Evolutionary conservation across 2,888 invertebrate genomes (phyloP), one percentile per base, ranked within the genome.

Genomic region (Ophion costatus): DNA sequence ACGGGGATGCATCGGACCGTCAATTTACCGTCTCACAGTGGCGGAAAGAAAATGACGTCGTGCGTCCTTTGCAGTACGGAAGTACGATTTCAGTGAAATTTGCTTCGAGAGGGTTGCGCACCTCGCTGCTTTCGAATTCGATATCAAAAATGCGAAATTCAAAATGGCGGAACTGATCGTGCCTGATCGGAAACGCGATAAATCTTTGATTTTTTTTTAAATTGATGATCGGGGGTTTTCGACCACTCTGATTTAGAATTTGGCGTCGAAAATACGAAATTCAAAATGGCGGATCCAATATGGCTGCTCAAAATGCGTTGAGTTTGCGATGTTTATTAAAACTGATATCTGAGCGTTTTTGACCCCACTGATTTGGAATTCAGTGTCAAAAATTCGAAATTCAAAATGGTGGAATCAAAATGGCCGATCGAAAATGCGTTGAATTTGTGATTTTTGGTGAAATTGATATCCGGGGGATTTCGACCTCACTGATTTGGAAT

Each of bases 391-490:
- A 38, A 20, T 11, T 6, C 24, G 11, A 14, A 29, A 42, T 45
- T 45, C 45, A 42, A 67, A 67, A 67, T 67, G 42, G 42, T 45
- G 67, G 45, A 67, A 10, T 4, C 20, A 6, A 20, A 2, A 7
- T 2, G 7, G 4, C 38, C 0, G 9, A 9, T 38, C 5, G 17
- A 22, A 51, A 51, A 24, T 3, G 7, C 5, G 20, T 51, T 42
- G 24, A 38, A 17, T 20, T n/a, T 64, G 38, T n/a, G 10, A 61
- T 38, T 59, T 61, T 70, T 6, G n/a, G 10, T 7, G 45, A 70
- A 81, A 71, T 66, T 33, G 24, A 51, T 76, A 24, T 51, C n/a
- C 11, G n/a, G 20, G 33, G 42, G 24, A 42, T 73, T 24, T 61
- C 22, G 24, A 42, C 5, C 6, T 38, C 24, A 14, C 42, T 22